Base-by-base conservation (phyloP, 2,797 vertebrate genomes). In the Prionace glauca region DNA sequence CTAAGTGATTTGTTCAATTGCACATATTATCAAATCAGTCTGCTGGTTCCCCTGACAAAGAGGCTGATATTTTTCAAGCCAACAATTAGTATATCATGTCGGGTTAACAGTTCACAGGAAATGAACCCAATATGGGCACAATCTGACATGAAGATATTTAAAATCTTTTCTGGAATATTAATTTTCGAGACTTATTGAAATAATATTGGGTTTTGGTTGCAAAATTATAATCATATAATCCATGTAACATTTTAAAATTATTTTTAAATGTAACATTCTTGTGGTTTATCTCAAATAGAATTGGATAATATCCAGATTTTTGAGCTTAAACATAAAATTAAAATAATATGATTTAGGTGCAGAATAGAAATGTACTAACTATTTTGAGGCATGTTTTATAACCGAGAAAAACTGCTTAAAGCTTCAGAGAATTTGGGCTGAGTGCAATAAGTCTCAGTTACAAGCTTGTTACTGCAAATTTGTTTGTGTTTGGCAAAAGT, bases 21-120 rank as follows among this genome's bases (percentile, higher is more conserved):
- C 71, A 95, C 71, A 50, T 74, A 95, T 74, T 95, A 72, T 95
- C 93, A 50, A 95, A 95, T 95, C 93, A 95, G 41, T 95, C 41
- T 95, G 71, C 71, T 72, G 69, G 50, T 50, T 95, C 50, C 93
- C 93, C 93, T 95, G 93, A 95, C 93, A 95, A 92, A 92, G 90
- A 69, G 93, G 93, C 93, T 95, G 93, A 74, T 95, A 60, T 74
- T 74, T 74, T 95, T 95, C 93, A 95, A 95, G 71, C 69, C 69
- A 95, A 77, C 93, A 95, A 95, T 95, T 74, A 95, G 41, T 95
- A 74, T 41, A 95, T 95, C 69, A 74, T n/a, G 71, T 74, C 50
- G 71, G 90, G 93, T 95, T 95, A 95, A 77, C 93, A 95, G 93
- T 95, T 72, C 69, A 95, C 93, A 74, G 69, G 93, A 56, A 95